Evolutionary conservation across 1,140 invertebrate genomes (phyloP).

Genomic region (Drosophila lacteicornis): DNA sequence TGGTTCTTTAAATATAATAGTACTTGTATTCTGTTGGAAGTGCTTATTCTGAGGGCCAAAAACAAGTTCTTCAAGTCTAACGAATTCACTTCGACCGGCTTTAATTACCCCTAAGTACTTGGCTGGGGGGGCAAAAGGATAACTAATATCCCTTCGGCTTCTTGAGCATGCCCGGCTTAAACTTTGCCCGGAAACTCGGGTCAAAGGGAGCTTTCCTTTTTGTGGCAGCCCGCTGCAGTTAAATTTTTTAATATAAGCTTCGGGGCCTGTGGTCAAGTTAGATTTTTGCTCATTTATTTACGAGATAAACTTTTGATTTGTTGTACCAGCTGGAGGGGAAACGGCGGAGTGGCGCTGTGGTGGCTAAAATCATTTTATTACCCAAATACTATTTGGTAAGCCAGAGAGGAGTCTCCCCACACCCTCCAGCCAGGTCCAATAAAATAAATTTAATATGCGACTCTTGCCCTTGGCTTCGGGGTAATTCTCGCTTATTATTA

Average conservation of each 20-base stretch:
- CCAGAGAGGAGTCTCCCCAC: constrained; percentile 18
- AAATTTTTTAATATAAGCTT: constrained; percentile 44
- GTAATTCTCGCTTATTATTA: constrained; percentile 58
- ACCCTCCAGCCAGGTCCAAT: constrained; percentile 23
- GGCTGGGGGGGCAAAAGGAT: constrained; percentile 19
- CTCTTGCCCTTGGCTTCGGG: constrained; percentile 54
- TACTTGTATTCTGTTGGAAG: not conserved
- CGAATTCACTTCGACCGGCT: constrained; percentile 27
- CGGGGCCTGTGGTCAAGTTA: constrained; percentile 47
- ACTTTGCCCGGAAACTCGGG: constrained; percentile 18
- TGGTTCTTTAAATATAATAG: constrained; percentile 10
- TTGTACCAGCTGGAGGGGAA: constrained; percentile 43
- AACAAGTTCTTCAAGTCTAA: constrained; percentile 11
- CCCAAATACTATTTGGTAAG: constrained; percentile 65
- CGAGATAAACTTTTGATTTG: constrained; percentile 81
- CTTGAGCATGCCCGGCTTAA: constrained; percentile 25
- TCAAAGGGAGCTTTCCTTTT: constrained; percentile 2
- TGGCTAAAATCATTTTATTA: constrained; percentile 63
- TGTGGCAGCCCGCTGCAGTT: not conserved
- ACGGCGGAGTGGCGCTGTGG: not conserved
- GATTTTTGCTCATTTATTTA: constrained; percentile 75
- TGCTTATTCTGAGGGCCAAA: not conserved
- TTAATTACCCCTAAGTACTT: constrained; percentile 61
- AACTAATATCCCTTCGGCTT: constrained; percentile 36
- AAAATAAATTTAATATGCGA: constrained; percentile 68